phyloP scores from a whole-genome alignment of 1,140 invertebrate genomes.

The Lordiphosa clarofinis region DNA sequence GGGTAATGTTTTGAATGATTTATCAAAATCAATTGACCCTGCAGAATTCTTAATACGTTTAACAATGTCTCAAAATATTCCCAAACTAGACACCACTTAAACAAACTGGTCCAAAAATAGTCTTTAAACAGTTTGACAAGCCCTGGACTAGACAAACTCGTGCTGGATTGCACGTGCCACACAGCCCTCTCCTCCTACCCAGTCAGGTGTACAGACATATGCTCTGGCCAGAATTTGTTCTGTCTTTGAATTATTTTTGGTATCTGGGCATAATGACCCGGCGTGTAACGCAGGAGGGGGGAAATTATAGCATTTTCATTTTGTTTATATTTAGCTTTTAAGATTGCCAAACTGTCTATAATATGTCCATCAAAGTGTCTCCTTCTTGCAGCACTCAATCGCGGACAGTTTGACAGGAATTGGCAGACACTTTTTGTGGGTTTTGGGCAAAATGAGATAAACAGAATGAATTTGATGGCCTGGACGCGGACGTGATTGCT shows the following conservation, averaged over 20 bases:
- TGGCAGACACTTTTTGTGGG: constrained; percentile 19
- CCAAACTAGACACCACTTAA: background rate
- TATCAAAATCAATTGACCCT: too few species aligned
- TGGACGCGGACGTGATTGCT: constrained; percentile 32
- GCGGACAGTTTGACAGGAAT: constrained; percentile 39
- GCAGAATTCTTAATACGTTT: too few species aligned
- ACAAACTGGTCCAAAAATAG: constrained; percentile 41
- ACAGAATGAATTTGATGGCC: constrained; percentile 24
- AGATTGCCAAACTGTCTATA: constrained; percentile 45
- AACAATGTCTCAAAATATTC: too few species aligned
- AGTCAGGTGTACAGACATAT: constrained; percentile 28
- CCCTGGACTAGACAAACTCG: background rate
- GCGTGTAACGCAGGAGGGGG: background rate
- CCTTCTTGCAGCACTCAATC: constrained; percentile 1
- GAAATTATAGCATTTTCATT: background rate
- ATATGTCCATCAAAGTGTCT: constrained; percentile 48
- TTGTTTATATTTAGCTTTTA: constrained; percentile 45
- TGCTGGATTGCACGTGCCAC: constrained; percentile 45
- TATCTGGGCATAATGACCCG: too few species aligned
- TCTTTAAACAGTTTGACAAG: constrained; percentile 27
- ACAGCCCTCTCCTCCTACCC: constrained; percentile 19
- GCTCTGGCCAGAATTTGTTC: constrained; percentile 22
- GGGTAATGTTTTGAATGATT: too few species aligned
- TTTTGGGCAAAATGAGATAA: constrained; percentile 14
- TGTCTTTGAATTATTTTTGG: constrained; percentile 51